phyloP scores from a whole-genome alignment of 1,140 invertebrate species.

The Patella vulgata region DNA sequence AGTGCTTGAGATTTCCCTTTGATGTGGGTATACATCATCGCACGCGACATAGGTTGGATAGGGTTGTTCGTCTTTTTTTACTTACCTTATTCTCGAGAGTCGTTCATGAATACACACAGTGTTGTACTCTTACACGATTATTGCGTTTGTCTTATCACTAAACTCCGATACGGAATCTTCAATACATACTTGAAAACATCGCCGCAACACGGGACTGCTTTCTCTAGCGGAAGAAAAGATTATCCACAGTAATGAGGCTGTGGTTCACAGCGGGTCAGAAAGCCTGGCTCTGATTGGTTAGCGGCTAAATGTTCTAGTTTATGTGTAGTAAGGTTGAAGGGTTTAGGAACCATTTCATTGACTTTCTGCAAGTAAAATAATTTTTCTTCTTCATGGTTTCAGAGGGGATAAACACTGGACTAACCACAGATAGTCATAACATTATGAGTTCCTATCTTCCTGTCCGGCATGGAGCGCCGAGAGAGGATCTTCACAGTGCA shows the following conservation, averaged over 20 bases:
- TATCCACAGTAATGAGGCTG: conserved; percentile 36
- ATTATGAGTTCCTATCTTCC: conserved; percentile 52
- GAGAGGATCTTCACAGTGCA: conserved; percentile 42
- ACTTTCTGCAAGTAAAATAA: conserved; percentile 51
- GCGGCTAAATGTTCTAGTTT: conserved; percentile 50
- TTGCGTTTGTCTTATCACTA: conserved; percentile 48
- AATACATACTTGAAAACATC: conserved; percentile 37
- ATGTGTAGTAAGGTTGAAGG: conserved; percentile 46
- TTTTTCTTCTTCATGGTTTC: conserved; percentile 54
- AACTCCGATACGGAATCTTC: conserved; percentile 29
- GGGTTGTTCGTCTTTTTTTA: conserved; percentile 17
- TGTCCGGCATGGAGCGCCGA: conserved; percentile 39
- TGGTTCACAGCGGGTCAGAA: conserved; percentile 47
- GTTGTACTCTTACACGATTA: conserved; percentile 17
- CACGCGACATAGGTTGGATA: conserved; percentile 21
- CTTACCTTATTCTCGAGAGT: conserved; percentile 39
- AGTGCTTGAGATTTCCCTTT: conserved; percentile 36
- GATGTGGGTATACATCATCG: conserved; percentile 39
- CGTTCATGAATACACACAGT: conserved; percentile 13
- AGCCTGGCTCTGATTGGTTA: conserved; percentile 49
- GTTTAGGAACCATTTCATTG: conserved; percentile 41
- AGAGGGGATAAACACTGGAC: conserved; percentile 24
- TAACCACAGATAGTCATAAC: conserved; percentile 21
- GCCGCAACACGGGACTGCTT: conserved; percentile 40
- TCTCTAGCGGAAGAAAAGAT: conserved; percentile 47